Conservation (phyloP, 2,888 invertebrate species). For the Clanis bilineata region DNA sequence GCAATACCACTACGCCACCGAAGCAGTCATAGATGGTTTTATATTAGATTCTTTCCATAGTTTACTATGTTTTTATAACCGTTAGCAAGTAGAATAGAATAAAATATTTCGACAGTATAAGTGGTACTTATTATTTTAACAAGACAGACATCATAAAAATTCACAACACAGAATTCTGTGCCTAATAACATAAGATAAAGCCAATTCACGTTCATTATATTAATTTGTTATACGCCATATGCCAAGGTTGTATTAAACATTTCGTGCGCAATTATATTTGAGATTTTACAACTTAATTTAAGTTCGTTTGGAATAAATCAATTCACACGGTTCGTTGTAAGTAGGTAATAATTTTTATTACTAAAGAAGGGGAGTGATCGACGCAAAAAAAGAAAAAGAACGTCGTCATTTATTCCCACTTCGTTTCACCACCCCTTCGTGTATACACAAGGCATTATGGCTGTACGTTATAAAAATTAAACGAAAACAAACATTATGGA, state of each 20-base stretch:
- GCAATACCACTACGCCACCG: too few species aligned
- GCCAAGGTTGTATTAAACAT: not conserved
- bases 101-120: too few species aligned
- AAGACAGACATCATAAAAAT: not conserved
- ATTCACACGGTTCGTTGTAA: constrained; percentile 34
- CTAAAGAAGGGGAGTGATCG: constrained; percentile 26
- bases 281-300: constrained; percentile 12
- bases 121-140: too few species aligned
- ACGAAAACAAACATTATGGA: constrained; percentile 52
- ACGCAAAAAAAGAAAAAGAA: constrained; percentile 43
- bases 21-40: too few species aligned
- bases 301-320: constrained; percentile 27
- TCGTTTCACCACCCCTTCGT: constrained; percentile 55
- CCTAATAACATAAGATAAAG: not conserved
- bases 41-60: too few species aligned
- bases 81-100: too few species aligned
- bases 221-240: not conserved
- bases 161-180: not conserved
- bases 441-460: constrained; percentile 49
- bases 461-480: constrained; percentile 49
- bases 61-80: too few species aligned
- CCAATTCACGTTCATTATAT: not conserved
- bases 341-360: constrained; percentile 17
- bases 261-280: not conserved
- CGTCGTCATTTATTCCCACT: constrained; percentile 40